Evolutionary conservation across 2,797 vertebrate genomes (phyloP), one percentile per base, ranked within the genome.

Genomic region (Oreonectes daqikongensis): DNA sequence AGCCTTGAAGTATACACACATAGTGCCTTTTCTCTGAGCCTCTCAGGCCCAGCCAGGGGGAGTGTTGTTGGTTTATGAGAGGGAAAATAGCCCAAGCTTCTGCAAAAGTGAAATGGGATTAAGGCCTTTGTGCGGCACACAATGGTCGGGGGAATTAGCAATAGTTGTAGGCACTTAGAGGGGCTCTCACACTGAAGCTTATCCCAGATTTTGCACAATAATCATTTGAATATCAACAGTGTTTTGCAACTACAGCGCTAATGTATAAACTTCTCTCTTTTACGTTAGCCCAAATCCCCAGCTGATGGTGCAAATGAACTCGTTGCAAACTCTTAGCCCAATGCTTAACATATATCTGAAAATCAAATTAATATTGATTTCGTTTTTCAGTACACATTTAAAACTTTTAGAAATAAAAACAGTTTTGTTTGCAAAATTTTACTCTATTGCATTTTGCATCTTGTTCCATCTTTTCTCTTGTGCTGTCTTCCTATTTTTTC

Each of bases 151-250:
- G 96, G 97, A 98, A 98, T 99, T 99, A 98, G 95, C 95, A 95
- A 97, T 96, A 96, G 97, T 98, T 98, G 97, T 98, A 97, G 96
- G 93, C 96, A 99, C 97, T 99, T 98, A 98, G 97, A 98, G 95
- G 94, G 94, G 95, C 96, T 97, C 97, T 99, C 96, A 96, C 93
- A 95, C 95, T 92, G 93, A 96, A 97, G 97, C 96, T 99, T 99
- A 99, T 98, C 97, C 96, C 95, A 97, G 97, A 98, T 98, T 99
- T 97, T 97, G 94, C 95, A 99, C 97, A 99, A 99, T 98, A 98
- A 99, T 98, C 96, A 99, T 99, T 99, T 99, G 96, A 99, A 99
- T 99, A 98, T 98, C 97, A 99, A 99, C 97, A 96, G 97, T 99
- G 97, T 98, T 99, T 98, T 97, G 97, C 94, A 98, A 99, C 97